Base-by-base conservation (phyloP, 2,113 vertebrate genomes). In the Actenoides lindsayi region DNA sequence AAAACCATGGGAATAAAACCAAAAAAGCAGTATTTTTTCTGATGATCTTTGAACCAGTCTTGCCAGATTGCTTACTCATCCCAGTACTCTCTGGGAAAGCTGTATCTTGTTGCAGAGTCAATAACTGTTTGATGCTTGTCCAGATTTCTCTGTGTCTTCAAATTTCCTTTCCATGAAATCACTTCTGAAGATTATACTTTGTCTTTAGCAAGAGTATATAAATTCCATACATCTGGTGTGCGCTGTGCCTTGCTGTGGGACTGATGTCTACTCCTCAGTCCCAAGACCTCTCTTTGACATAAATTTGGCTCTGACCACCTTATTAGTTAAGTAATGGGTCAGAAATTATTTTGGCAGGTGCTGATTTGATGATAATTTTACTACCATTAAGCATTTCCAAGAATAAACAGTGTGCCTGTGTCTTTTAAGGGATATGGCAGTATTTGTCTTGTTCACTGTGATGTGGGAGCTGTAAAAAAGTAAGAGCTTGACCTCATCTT, bases 1-100 rank as follows among this genome's bases (percentile, higher is more conserved):
- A 42, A 9, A 19, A 42, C 21, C 6, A 67, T 20, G 3, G 3
- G 54, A 27, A 3, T 23, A 39, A 59, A 46, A 35, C 0, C 1
- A 53, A 53, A 53, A 33, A 3, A 18, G 1, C 16, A 10, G 16
- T 56, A 44, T 3, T 31, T 89, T 31, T 70, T 9, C 62, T 71
- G 33, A n/a, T 11, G 31, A 57, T 60, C 7, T 35, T 73, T 79
- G 42, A 64, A 27, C 3, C 4, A 21, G 8, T 42, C 51, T 53
- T 90, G n/a, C 23, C n/a, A 76, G 48, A 37, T 54, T 70, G 21
- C 31, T 75, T 73, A 20, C 11, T 79, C 56, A 51, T 30, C 41
- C 33, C 31, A 9, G 10, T 15, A 54, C 10, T 9, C 0, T 0
- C 39, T 30, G 53, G 41, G 74, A 90, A 83, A 88, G 11, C n/a